phyloP scores from a whole-genome alignment of 2,888 invertebrate species.

The Xanthorhoe designata region DNA sequence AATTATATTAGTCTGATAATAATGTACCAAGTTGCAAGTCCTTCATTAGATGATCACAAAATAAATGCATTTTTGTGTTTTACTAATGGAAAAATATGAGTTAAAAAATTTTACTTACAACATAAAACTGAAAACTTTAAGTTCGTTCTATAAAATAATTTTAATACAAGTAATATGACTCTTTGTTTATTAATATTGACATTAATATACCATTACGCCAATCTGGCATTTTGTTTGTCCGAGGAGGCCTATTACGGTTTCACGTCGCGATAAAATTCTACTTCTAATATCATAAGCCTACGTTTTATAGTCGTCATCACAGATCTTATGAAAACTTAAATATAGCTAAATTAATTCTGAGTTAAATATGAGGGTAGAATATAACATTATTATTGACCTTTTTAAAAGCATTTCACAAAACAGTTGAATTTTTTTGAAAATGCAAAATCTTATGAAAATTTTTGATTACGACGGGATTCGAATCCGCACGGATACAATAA shows the following conservation, averaged over 20 bases:
- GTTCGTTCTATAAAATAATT: no score
- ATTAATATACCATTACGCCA: conserved; percentile 15
- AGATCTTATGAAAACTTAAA: conserved; percentile 9
- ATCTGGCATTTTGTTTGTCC: conserved; percentile 3
- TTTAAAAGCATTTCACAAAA: no score
- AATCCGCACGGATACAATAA: no score
- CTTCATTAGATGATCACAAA: no score
- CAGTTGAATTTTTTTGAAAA: no score
- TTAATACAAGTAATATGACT: background rate
- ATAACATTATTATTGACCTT: no score
- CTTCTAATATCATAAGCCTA: conserved; percentile 23
- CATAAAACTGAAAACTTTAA: no score
- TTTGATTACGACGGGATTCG: background rate
- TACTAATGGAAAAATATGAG: no score
- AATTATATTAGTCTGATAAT: no score
- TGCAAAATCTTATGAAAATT: background rate
- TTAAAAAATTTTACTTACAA: no score
- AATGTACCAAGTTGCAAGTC: no score
- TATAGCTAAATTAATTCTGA: conserved; percentile 6
- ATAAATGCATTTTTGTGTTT: no score
- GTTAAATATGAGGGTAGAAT: background rate
- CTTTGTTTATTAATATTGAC: background rate
- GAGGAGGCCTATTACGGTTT: conserved; percentile 34
- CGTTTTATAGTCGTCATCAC: conserved; percentile 25
- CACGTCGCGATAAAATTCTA: conserved; percentile 36